Evolutionary conservation across 2,888 invertebrate genomes (phyloP), one percentile per base, ranked within the genome.

Genomic region (Galerucella calmariensis): DNA sequence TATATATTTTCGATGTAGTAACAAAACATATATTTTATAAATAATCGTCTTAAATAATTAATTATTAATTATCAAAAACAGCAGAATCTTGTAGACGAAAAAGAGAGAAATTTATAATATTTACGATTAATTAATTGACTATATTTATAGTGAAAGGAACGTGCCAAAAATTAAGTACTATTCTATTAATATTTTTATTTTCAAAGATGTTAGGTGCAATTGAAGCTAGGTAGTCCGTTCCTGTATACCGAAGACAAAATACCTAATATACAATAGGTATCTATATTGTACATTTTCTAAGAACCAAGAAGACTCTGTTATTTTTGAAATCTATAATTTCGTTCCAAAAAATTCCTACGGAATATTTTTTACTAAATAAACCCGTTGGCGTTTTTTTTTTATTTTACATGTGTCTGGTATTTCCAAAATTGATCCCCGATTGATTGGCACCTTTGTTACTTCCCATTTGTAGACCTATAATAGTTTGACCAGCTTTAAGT

Each of bases 391-490:
- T 70, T 27, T 48, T 65, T 67, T 67, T 35, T 41, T 68, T 16
- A 69, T 48, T 82, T 93, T 94, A 97, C 97, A 97, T 97, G 90
- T 98, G 98, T 88, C 98, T 92, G 84, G 97, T 97, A 89, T 97
- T 97, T 82, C 98, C 98, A 84, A 98, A 97, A 88, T 95, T 98
- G 87, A 98, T 96, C 74, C 98, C 99, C 80, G 96, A 95, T 88
- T 98, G 98, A 86, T 90, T 97, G 83, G 98, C 98, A 44, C 98
- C 98, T 89, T 98, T 98, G 91, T 99, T 99, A 84, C 96, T 96
- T 75, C 99, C 99, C 88, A 97, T 97, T 87, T 99, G 98, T 73
- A 98, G 91, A 70, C 96, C 95, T 87, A 98, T 98, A 76, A 98
- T 95, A 67, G 94, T 94, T 84, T 97, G 95, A 0, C 97, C 96